Percentiles rank a stretch among this genome's conserved stretches.
Evolutionary conservation across 1,140 invertebrate species (phyloP).

Genomic region (Neodiprion fabricii): DNA sequence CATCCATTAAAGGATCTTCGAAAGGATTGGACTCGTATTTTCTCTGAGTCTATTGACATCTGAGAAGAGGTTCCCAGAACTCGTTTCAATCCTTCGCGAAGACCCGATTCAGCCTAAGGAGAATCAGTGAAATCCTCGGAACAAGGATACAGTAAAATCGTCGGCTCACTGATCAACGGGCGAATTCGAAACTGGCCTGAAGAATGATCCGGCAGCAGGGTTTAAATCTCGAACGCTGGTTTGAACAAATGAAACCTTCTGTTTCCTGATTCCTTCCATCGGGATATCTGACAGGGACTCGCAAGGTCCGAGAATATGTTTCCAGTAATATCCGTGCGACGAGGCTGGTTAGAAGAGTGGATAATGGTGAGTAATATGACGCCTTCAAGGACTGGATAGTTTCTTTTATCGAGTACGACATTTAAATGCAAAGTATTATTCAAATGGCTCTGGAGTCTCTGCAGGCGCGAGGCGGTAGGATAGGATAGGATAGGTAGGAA

Average conservation of each 20-base stretch:
- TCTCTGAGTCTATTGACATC: too few species aligned
- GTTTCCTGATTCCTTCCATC: slow-evolving; percentile 10
- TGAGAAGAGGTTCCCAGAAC: too few species aligned
- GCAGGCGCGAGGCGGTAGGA: slow-evolving; percentile 5
- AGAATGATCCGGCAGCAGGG: too few species aligned
- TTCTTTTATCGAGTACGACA: slow-evolving; percentile 54
- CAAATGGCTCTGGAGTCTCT: slow-evolving; percentile 43
- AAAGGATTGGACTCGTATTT: too few species aligned
- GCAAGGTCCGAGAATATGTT: neutral
- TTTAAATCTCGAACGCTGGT: too few species aligned
- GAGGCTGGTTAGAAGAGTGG: slow-evolving; percentile 31
- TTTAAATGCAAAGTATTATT: slow-evolving; percentile 62
- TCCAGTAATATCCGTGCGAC: slow-evolving; percentile 13
- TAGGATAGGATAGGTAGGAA: slow-evolving; percentile 32
- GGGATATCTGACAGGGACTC: slow-evolving; percentile 1
- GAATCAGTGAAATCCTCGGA: too few species aligned
- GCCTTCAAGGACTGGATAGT: slow-evolving; percentile 52
- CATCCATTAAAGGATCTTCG: too few species aligned
- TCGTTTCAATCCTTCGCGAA: too few species aligned
- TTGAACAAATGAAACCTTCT: neutral
- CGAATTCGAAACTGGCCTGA: too few species aligned
- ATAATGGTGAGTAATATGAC: slow-evolving; percentile 57
- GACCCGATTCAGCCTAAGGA: too few species aligned
- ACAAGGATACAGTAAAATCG: too few species aligned
- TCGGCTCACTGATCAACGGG: too few species aligned